Evolutionary conservation across 2,797 vertebrate genomes (phyloP).

Genomic region (Cynopterus sphinx): DNA sequence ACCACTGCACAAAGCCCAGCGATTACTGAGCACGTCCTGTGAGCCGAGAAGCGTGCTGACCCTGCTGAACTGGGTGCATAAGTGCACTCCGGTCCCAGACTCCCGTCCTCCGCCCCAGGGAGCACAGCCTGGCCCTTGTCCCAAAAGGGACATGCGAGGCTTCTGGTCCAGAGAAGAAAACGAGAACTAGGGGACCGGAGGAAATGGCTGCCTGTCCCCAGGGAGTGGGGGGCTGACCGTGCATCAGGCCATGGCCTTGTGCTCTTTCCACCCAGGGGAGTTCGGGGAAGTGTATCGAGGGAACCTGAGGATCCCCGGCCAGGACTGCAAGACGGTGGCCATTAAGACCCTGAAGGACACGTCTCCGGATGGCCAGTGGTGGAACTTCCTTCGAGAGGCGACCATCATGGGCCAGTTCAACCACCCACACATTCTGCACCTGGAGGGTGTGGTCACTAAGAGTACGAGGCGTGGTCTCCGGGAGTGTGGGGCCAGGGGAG

Average conservation of each 20-base stretch:
- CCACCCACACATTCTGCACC: slow-evolving; percentile 89
- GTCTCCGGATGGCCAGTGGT: slow-evolving; percentile 90
- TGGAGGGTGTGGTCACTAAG: slow-evolving; percentile 88
- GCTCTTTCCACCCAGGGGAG: slow-evolving; percentile 82
- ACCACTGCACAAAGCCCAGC: fast-evolving
- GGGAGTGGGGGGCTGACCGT: not conserved
- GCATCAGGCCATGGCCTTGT: not conserved
- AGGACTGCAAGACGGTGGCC: slow-evolving; percentile 84
- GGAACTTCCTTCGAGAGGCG: slow-evolving; percentile 95
- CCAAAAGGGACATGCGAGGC: not conserved
- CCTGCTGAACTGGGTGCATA: too few relatives aligned
- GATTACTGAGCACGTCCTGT: not conserved
- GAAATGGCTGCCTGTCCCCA: not conserved
- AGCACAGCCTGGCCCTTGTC: not conserved
- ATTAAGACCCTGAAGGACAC: slow-evolving; percentile 87
- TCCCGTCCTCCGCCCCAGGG: not conserved
- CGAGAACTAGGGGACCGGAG: slow-evolving; percentile 71
- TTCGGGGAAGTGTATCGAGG: slow-evolving; percentile 88
- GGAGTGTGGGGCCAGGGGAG: fast-evolving
- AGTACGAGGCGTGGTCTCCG: slow-evolving; percentile 73
- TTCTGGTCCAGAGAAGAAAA: slow-evolving; percentile 41
- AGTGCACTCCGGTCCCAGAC: not conserved
- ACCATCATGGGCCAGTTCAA: slow-evolving; percentile 97
- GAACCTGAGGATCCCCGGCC: slow-evolving; percentile 80
- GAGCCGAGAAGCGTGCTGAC: not conserved